Percentiles rank a stretch among this genome's conserved stretches.
Conservation (phyloP, 2,797 vertebrate genomes). For the Neosilurus mollespiculum region DNA sequence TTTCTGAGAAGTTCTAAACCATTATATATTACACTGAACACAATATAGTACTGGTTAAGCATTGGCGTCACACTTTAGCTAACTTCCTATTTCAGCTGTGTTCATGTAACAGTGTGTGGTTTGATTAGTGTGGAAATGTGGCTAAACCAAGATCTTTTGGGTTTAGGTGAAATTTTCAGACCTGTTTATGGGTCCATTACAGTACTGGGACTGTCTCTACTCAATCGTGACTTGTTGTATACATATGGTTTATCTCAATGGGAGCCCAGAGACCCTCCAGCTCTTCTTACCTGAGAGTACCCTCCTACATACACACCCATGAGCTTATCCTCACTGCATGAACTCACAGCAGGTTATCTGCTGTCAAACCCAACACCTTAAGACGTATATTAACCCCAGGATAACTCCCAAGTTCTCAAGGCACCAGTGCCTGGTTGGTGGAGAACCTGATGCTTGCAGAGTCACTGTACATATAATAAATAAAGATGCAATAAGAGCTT, state of each 20-base stretch:
- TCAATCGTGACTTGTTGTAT: slow-evolving; percentile 71
- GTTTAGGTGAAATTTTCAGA: slow-evolving; percentile 63
- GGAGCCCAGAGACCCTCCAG: slow-evolving; percentile 55
- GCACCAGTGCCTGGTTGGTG: slow-evolving; percentile 64
- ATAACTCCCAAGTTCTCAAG: slow-evolving; percentile 65
- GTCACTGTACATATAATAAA: slow-evolving; percentile 30
- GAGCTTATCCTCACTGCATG: background rate
- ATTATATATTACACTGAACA: background rate
- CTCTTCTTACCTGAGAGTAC: slow-evolving; percentile 13
- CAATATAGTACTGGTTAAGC: slow-evolving; percentile 60
- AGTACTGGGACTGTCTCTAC: slow-evolving; percentile 58
- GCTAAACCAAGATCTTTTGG: slow-evolving; percentile 71
- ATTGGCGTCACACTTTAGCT: slow-evolving; percentile 73
- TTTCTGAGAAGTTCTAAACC: background rate
- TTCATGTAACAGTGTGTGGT: slow-evolving; percentile 74
- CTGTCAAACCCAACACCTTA: slow-evolving; percentile 53
- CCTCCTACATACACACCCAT: background rate
- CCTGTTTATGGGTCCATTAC: slow-evolving; percentile 34
- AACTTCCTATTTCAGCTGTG: slow-evolving; percentile 75
- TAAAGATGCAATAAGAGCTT: slow-evolving; percentile 38
- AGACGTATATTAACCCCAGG: slow-evolving; percentile 26
- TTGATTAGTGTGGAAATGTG: slow-evolving; percentile 78
- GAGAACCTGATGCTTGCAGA: slow-evolving; percentile 15
- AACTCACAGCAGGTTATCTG: slow-evolving; percentile 15
- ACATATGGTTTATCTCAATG: slow-evolving; percentile 70